Percentiles rank a stretch among this genome's conserved stretches.
phyloP scores from a whole-genome alignment of 1,140 invertebrate species.

The Elymnias hypermnestra region DNA sequence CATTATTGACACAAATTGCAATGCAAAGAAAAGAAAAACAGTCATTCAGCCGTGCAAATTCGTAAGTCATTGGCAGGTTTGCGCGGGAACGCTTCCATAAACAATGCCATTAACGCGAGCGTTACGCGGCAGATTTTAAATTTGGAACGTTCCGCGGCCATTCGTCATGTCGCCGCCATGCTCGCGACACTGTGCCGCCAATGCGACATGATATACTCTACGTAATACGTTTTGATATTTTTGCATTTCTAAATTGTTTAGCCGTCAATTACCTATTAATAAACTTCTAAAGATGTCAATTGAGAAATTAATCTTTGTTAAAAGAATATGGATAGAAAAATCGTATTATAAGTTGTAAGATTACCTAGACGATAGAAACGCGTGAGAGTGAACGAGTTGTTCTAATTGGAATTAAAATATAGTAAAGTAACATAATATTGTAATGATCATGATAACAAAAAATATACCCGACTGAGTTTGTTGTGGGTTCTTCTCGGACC shows the following conservation, averaged over 20 bases:
- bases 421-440: too few relatives aligned
- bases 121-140: conserved; percentile 74
- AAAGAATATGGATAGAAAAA: too few relatives aligned
- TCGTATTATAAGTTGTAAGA: too few relatives aligned
- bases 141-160: conserved; percentile 64
- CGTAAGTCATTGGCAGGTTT: conserved; percentile 59
- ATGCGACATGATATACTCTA: conserved; percentile 20
- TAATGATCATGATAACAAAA: too few relatives aligned
- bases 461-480: too few relatives aligned
- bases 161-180: conserved; percentile 68
- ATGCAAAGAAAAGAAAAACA: conserved; percentile 6
- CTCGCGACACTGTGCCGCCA: conserved; percentile 58
- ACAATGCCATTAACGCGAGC: conserved; percentile 68
- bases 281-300: too few relatives aligned
- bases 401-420: too few relatives aligned
- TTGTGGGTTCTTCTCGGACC: too few relatives aligned
- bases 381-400: too few relatives aligned
- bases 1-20: not conserved
- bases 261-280: too few relatives aligned
- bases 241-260: conserved; percentile 14
- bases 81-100: conserved; percentile 56
- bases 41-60: conserved; percentile 25
- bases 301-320: too few relatives aligned
- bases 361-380: too few relatives aligned
- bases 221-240: conserved; percentile 39